Conservation (phyloP, 2,888 invertebrate species). For the Phytoseiulus persimilis region DNA sequence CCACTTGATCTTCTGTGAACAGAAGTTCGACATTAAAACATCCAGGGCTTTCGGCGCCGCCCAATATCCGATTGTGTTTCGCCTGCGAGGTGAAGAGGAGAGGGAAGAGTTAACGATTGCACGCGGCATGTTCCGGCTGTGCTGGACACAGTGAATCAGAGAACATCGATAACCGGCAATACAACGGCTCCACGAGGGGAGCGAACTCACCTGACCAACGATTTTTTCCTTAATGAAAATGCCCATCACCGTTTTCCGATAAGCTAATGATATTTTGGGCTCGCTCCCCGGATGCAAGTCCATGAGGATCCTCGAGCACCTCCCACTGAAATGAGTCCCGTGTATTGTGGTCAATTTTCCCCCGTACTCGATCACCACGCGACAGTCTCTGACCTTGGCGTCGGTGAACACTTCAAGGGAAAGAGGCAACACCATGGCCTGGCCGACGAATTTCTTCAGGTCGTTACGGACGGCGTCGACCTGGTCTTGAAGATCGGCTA, state of each 20-base stretch:
- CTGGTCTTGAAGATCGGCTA: background rate
- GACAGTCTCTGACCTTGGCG: slow-evolving; percentile 19
- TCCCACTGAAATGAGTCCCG: slow-evolving; percentile 23
- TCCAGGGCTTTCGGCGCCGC: background rate
- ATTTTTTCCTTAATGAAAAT: slow-evolving; percentile 23
- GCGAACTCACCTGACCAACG: background rate
- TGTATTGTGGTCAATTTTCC: slow-evolving; percentile 19
- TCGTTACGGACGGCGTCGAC: background rate
- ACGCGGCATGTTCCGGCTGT: no score
- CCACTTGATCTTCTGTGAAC: background rate
- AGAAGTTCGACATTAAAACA: background rate
- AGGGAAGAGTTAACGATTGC: background rate
- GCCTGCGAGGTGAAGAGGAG: background rate
- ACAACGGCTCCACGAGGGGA: background rate
- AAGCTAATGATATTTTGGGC: slow-evolving; percentile 14
- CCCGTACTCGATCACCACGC: slow-evolving; percentile 23
- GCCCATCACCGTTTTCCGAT: slow-evolving; percentile 25
- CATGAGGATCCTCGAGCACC: slow-evolving; percentile 21
- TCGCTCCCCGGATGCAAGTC: slow-evolving; percentile 9
- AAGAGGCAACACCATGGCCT: slow-evolving; percentile 22
- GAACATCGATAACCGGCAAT: background rate
- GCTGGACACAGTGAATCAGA: background rate
- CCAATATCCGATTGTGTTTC: background rate
- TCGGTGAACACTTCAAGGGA: background rate
- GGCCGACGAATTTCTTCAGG: slow-evolving; percentile 10